Base-by-base conservation (phyloP, 2,888 invertebrate species). In the Aphelenchoides bicaudatus region DNA sequence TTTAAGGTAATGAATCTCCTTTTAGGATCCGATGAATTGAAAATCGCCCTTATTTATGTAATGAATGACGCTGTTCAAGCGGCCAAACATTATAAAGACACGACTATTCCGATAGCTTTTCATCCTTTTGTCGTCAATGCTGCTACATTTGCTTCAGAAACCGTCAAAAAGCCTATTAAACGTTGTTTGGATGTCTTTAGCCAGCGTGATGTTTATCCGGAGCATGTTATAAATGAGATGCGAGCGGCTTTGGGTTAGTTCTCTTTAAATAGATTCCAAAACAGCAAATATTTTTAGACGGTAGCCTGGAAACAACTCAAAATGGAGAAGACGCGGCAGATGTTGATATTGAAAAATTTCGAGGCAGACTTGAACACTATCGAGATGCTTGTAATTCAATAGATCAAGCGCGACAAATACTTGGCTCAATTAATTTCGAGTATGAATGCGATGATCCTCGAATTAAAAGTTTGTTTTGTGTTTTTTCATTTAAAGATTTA, bases 21-120 rank as follows among this genome's bases (percentile, higher is more conserved):
- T 21, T 58, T 47, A 75, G 74, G 59, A 3, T 25, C 39, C 25
- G 73, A 72, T n/a, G 63, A 66, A 16, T 65, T 69, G 16, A 65
- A 74, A 79, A 83, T 96, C 56, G 92, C 91, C 16, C 90, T 91
- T 75, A 89, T 99, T 87, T 98, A 98, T 81, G 84, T 98, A 73
- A 94, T 96, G 30, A 98, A 99, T 84, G 98, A 99, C 84, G 93
- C 98, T 21, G 93, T 98, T 74, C 98, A 99, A 80, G 96, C 94
- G 39, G 74, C 72, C 28, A 70, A 68, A 49, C 60, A 65, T 43
- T 73, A 78, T 49, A 31, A 39, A 25, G 57, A 54, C 3, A 29
- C 37, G 13, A 51, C 53, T 25, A 52, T 63, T 2, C 54, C 62
- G n/a, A 39, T 63, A 31, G 61, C 63, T 23, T 63, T 63, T 29